Percentiles rank a stretch among this genome's conserved stretches.
Evolutionary conservation across 2,113 vertebrate genomes (phyloP).

Genomic region (Asarcornis scutulata): DNA sequence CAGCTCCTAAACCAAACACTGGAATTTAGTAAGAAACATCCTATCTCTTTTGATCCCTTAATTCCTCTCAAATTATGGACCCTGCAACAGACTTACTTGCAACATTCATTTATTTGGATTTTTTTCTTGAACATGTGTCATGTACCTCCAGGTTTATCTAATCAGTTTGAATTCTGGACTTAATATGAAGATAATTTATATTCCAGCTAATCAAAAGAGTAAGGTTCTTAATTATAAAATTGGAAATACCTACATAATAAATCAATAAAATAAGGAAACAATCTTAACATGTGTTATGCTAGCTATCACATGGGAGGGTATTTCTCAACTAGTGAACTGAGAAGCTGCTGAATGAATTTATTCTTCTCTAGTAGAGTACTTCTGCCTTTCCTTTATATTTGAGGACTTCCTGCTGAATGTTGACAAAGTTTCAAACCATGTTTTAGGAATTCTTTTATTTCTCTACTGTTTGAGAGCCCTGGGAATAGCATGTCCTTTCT

Average conservation of each 20-base stretch:
- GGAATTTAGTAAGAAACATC: neutral
- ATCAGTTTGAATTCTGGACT: neutral
- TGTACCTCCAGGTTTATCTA: neutral
- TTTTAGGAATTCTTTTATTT: neutral
- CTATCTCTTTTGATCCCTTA: neutral
- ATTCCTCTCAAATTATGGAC: neutral
- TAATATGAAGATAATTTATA: neutral
- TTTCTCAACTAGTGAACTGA: neutral
- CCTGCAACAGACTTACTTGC: neutral
- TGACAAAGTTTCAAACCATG: neutral
- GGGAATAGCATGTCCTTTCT: neutral
- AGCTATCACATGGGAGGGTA: neutral
- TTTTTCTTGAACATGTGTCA: neutral
- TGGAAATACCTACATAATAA: neutral
- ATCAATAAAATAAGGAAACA: neutral
- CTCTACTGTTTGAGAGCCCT: neutral
- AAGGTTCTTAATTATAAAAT: neutral
- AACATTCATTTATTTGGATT: neutral
- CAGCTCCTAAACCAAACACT: neutral
- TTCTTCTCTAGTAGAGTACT: neutral
- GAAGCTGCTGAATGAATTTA: neutral
- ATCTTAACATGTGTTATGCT: neutral
- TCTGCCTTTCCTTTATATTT: neutral
- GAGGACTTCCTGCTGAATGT: neutral
- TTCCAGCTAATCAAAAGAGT: neutral